Conservation (phyloP, 1,140 invertebrate species). For the Philotrypesis tridentata region DNA sequence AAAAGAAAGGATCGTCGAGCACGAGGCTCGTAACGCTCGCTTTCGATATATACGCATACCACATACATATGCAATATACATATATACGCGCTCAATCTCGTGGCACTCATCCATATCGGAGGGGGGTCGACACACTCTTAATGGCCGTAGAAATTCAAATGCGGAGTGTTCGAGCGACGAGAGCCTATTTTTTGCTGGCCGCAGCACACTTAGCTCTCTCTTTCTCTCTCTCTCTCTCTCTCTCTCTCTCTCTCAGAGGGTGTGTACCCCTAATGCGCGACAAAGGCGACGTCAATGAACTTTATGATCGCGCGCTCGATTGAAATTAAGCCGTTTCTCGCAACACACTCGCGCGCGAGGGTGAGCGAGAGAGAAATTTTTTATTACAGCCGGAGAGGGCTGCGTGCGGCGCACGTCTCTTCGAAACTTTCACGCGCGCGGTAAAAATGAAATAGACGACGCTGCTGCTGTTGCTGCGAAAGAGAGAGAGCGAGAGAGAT, state of each 20-base stretch:
- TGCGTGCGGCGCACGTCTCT: neutral
- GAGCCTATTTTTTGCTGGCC: constrained; percentile 8
- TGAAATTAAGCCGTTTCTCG: neutral
- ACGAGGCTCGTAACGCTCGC: too few relatives aligned
- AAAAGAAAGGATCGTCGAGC: too few relatives aligned
- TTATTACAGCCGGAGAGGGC: neutral
- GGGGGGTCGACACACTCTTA: constrained; percentile 49
- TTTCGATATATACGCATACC: too few relatives aligned
- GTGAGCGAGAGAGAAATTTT: neutral
- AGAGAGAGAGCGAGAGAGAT: too few relatives aligned
- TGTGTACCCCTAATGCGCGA: neutral
- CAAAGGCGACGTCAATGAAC: neutral
- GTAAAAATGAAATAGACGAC: constrained; percentile 8
- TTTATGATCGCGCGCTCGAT: neutral
- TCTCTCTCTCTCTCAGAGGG: too few relatives aligned
- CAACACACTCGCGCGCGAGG: neutral
- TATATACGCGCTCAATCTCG: neutral
- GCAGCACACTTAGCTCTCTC: constrained; percentile 22
- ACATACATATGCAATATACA: too few relatives aligned
- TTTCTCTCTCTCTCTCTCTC: too few relatives aligned
- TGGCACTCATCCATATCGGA: neutral
- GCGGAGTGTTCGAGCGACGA: constrained; percentile 2
- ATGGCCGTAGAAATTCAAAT: constrained; percentile 58
- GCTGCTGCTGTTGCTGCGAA: too few relatives aligned
- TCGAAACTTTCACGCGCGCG: neutral